Evolutionary conservation across 2,797 vertebrate species (phyloP).

Genomic region (Melanotaenia pygmaea): DNA sequence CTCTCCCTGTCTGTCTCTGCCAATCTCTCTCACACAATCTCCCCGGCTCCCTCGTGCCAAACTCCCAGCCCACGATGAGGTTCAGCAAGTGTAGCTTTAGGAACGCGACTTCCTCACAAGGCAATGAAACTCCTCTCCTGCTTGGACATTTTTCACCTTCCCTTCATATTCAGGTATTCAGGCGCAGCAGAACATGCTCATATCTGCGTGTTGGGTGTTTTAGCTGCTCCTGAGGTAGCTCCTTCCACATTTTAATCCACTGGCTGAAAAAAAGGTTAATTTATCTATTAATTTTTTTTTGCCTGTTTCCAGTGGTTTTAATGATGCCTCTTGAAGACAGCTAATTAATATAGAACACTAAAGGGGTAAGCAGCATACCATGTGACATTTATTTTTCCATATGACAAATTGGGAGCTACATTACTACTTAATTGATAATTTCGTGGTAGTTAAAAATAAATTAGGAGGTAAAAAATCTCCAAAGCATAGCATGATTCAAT

Average conservation of each 20-base stretch:
- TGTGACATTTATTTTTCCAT: constrained; percentile 4
- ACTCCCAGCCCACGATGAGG: constrained; percentile 32
- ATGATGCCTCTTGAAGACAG: constrained; percentile 36
- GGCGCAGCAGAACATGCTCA: constrained; percentile 5
- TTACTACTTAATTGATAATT: not conserved
- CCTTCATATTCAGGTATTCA: constrained; percentile 52
- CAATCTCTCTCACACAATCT: constrained; percentile 45
- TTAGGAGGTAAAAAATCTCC: not conserved
- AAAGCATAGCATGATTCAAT: not conserved
- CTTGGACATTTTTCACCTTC: constrained; percentile 57
- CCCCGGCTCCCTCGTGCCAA: constrained; percentile 34
- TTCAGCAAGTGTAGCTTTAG: constrained; percentile 44
- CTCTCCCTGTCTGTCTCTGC: constrained; percentile 34
- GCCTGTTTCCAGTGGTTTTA: constrained; percentile 16
- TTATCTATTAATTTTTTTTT: not conserved
- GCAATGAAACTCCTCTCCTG: constrained; percentile 44
- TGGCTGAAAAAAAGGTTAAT: not conserved
- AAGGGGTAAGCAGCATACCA: not conserved
- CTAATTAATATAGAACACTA: constrained; percentile 22
- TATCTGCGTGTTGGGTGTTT: constrained; percentile 5
- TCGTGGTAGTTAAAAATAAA: not conserved
- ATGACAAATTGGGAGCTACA: not conserved
- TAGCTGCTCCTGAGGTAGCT: not conserved
- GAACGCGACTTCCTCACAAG: constrained; percentile 69
- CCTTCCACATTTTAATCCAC: not conserved